phyloP scores from a whole-genome alignment of 2,797 vertebrate species.

The Gambelia wislizenii region DNA sequence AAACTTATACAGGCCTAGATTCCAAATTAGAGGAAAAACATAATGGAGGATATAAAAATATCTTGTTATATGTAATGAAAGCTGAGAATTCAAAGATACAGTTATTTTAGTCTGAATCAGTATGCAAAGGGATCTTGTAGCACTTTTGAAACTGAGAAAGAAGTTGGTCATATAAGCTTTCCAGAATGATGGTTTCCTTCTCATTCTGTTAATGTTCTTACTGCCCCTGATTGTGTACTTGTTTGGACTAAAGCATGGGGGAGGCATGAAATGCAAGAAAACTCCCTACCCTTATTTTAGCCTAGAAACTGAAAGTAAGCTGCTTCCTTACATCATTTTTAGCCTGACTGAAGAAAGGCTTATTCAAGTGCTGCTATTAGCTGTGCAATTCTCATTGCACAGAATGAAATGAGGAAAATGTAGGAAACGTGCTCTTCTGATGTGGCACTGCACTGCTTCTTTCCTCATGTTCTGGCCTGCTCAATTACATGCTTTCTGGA shows the following conservation, averaged over 20 bases:
- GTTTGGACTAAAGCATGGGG: background rate
- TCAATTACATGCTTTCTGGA: background rate
- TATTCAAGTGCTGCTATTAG: background rate
- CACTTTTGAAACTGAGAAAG: too few relatives aligned
- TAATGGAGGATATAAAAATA: too few relatives aligned
- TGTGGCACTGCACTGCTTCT: background rate
- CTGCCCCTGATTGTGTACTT: background rate
- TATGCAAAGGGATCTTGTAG: too few relatives aligned
- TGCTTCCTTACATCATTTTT: background rate
- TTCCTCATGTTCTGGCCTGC: background rate
- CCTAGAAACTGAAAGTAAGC: background rate
- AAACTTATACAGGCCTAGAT: too few relatives aligned
- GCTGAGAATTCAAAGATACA: too few relatives aligned
- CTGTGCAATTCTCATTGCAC: background rate
- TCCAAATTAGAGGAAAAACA: too few relatives aligned
- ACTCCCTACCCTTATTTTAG: too few relatives aligned
- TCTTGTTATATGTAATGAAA: too few relatives aligned
- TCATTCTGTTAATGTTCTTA: too few relatives aligned
- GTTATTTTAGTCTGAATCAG: too few relatives aligned
- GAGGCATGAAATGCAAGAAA: background rate
- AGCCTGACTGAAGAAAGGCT: background rate
- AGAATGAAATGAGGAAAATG: background rate
- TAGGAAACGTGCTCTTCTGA: background rate
- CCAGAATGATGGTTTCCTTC: too few relatives aligned
- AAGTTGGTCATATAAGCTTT: too few relatives aligned